Percentiles rank a stretch among this genome's conserved stretches.
These are phyloP conservation scores for Hydraecia micacea DNA, from an alignment of 2,888 invertebrate genomes.

Conservation along the genomic window DNA sequence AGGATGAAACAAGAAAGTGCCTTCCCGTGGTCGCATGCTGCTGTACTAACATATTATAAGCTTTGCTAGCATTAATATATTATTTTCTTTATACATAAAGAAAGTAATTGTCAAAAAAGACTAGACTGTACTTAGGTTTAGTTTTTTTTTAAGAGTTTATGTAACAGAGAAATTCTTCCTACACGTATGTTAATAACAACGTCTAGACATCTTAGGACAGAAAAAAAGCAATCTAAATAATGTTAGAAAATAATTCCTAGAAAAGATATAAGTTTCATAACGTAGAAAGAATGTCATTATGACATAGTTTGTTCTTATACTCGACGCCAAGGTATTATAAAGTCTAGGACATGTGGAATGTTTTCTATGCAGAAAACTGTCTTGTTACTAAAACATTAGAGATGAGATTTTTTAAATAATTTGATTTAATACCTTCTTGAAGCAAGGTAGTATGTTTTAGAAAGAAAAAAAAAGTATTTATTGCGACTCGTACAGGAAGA, in stretches of 20 bases:
- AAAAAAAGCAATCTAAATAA: constrained; percentile 22
- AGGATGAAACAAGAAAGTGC: too few species aligned
- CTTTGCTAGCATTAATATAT: too few species aligned
- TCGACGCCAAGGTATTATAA: neutral
- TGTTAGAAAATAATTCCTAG: constrained; percentile 13
- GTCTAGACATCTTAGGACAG: neutral
- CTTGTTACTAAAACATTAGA: neutral
- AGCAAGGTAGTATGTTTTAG: neutral
- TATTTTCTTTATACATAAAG: too few species aligned
- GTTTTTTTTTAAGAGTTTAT: neutral
- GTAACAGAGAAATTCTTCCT: neutral
- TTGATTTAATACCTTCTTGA: neutral
- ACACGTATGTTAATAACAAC: neutral
- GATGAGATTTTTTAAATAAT: neutral
- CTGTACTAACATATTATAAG: too few species aligned
- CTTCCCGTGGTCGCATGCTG: too few species aligned
- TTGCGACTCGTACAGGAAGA: too few species aligned
- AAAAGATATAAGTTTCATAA: constrained; percentile 11
- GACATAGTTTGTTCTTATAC: constrained; percentile 19
- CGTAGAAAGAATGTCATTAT: constrained; percentile 22
- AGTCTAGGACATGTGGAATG: constrained; percentile 5
- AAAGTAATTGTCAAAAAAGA: neutral
- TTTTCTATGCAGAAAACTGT: constrained; percentile 13
- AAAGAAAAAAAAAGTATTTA: too few species aligned
- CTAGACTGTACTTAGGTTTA: neutral